Evolutionary conservation across 2,113 vertebrate genomes (phyloP), one percentile per base, ranked within the genome.

Genomic region (Ranitomeya imitator): DNA sequence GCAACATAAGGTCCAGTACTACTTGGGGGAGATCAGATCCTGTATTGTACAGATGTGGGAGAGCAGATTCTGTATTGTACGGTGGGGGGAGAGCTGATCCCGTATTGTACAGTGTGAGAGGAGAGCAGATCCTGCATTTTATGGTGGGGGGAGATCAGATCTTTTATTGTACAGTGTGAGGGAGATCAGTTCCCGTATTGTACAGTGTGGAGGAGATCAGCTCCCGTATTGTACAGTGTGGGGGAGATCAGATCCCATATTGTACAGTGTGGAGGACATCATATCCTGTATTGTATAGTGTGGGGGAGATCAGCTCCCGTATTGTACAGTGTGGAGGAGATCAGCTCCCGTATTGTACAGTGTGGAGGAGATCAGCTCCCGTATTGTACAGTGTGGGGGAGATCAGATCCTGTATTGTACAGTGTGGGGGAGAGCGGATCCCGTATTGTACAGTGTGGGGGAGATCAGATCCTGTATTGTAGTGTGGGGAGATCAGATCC

Each of bases 271-370:
- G 18, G 15, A 26, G 18, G 37, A 73, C 45, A 31, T 71, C 21
- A 69, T n/a, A 74, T 55, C n/a, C 54, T 18, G 67, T 85, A 59
- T 76, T 73, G 54, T 74, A 59, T 7, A 74, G 65, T 26, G 14
- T 51, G 6, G 26, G 26, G 26, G 37, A 83, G 14, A 52, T 15
- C 31, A 51, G 26, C 21, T n/a, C 3, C 14, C 45, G 57, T 82
- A 82, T 80, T 63, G 79, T 63, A 19, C 59, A 63, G 26, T 61
- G 7, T 37, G 57, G 59, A 31, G 54, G 79, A 45, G 26, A 31
- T 82, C 26, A 82, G 59, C 63, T 19, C 79, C 79, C 45, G 26
- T 82, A 63, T 45, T 82, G 79, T 82, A 61, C 23, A 63, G 57
- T 19, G 2, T 80, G 51, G 16, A n/a, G n/a, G n/a, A n/a, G n/a